A percentile compares a stretch with the other conserved stretches of the same genome.
These are phyloP conservation scores for Diorhabda sublineata DNA, from an alignment of 1,140 invertebrate species.

Conservation along the genomic window DNA sequence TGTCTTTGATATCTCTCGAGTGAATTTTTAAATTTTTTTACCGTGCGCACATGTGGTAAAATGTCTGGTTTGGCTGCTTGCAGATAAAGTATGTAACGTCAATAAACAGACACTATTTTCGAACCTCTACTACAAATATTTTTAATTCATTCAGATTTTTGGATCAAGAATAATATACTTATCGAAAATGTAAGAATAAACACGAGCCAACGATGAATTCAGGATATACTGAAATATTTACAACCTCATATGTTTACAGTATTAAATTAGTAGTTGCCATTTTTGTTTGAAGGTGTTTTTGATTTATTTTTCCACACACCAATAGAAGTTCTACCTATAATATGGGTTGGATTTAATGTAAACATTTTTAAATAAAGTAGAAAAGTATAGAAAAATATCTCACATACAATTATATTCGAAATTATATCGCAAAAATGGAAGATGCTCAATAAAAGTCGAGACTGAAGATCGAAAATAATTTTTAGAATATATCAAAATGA, in stretches of 20 bases:
- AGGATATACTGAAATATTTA: conserved; percentile 9
- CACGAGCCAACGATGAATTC: neutral
- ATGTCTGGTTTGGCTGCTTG: neutral
- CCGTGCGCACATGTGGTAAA: neutral
- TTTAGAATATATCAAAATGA: no score
- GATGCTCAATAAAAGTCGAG: no score
- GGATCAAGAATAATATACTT: conserved; percentile 16
- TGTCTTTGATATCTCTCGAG: no score
- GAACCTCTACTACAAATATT: conserved; percentile 14
- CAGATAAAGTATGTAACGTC: conserved; percentile 12
- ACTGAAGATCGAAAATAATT: no score
- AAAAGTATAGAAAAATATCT: no score
- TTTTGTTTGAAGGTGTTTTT: neutral
- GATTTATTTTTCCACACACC: no score
- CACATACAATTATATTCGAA: no score
- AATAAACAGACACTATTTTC: conserved; percentile 14
- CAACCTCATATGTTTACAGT: neutral
- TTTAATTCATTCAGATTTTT: conserved; percentile 6
- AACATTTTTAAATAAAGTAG: no score
- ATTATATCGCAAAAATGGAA: no score
- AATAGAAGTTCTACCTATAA: no score
- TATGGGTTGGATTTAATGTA: no score
- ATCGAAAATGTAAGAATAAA: conserved; percentile 7
- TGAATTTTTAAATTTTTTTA: neutral
- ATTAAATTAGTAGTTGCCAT: neutral